Conservation (phyloP, 2,797 vertebrate genomes). For the Clarias pachynema region DNA sequence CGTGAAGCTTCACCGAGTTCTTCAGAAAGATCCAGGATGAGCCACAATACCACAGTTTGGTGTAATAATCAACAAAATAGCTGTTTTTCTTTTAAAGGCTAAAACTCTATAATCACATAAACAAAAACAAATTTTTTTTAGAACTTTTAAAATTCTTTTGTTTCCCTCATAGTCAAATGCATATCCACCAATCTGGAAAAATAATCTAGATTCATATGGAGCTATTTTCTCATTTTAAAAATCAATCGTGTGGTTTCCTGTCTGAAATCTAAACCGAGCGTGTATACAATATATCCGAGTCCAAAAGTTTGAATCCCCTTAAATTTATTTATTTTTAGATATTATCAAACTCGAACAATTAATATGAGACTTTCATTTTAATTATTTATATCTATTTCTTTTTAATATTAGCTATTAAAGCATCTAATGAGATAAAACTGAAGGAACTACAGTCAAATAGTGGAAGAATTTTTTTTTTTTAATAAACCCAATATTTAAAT, state of each 20-base stretch:
- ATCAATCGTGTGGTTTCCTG: neutral
- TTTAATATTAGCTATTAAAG: neutral
- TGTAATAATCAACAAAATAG: conserved; percentile 7
- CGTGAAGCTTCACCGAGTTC: conserved; percentile 78
- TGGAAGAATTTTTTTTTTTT: too few relatives aligned
- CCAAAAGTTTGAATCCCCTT: neutral
- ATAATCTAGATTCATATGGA: neutral
- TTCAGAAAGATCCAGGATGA: neutral
- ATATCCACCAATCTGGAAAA: neutral
- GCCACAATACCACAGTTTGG: neutral
- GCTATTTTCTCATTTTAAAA: neutral
- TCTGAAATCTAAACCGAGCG: neutral
- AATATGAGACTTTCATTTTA: too few relatives aligned
- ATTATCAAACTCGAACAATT: neutral
- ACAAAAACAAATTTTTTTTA: neutral
- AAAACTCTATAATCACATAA: conserved; percentile 11
- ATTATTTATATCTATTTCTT: neutral
- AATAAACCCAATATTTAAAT: neutral
- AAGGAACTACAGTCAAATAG: too few relatives aligned
- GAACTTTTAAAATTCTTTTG: too few relatives aligned
- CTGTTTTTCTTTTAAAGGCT: conserved; percentile 19
- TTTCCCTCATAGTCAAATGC: neutral
- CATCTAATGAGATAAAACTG: neutral
- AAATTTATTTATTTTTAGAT: neutral
- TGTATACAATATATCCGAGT: neutral